Evolutionary conservation across 2,797 vertebrate genomes (phyloP), one percentile per base, ranked within the genome.

Genomic region (Paratrypauchen microcephalus): DNA sequence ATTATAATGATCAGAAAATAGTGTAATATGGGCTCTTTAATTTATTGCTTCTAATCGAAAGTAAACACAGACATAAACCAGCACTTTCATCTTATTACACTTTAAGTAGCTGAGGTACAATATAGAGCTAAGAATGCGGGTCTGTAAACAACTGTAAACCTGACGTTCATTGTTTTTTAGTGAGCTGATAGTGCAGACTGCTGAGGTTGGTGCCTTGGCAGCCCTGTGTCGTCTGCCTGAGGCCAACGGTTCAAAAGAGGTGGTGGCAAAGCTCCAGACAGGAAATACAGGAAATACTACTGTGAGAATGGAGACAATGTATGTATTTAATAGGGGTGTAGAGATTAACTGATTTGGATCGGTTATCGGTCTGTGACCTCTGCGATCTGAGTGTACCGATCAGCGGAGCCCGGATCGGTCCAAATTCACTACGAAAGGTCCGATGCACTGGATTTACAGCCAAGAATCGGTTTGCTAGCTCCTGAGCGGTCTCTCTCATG

Each of bases 191-290:
- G 23, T 6, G 21, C 61, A 8, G 62, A 64, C 39, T 26, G 39
- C 18, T 1, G 39, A 11, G 39, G 62, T 26, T 28, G 41, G 41
- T 48, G 62, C 41, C 39, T 48, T 19, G 41, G 62, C 39, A 19
- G 62, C 21, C 62, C 62, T 47, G 61, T 63, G 36, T 39, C 61
- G 13, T 21, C 39, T 64, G 62, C 41, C 62, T 5, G 23, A 28
- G 62, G 62, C 39, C 23, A 64, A 48, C 62, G 47, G 62, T 48
- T 64, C 62, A 45, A 64, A 36, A 64, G 62, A 48, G 15, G 41
- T 19, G 62, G n/a, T 26, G 21, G 39, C 61, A 1, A 16, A n/a
- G 21, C 60, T 62, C 32, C 21, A 47, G 28, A 48, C 62, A 28
- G 21, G 48, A 47, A 48, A 48, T 11, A 48, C 21, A 11, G 32